phyloP scores from a whole-genome alignment of 2,797 vertebrate species.

The Acipenser oxyrinchus region DNA sequence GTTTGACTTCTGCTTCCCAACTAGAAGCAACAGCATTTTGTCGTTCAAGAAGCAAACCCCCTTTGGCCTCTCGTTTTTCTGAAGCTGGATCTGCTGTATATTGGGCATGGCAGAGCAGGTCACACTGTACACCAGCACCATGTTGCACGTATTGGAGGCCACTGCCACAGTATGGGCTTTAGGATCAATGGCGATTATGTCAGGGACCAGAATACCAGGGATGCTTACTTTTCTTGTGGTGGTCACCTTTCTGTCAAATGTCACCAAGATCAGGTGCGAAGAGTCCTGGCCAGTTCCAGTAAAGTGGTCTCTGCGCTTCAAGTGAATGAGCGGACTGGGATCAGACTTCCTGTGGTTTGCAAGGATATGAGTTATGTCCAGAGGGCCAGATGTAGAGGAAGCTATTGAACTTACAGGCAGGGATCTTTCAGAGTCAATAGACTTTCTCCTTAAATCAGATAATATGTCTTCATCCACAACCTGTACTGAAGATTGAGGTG shows the following conservation, averaged over 20 bases:
- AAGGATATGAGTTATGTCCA: conserved; percentile 79
- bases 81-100: conserved; percentile 80
- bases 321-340: conserved; percentile 68
- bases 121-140: conserved; percentile 81
- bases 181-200: conserved; percentile 78
- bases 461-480: conserved; percentile 45
- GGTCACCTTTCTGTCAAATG: conserved; percentile 76
- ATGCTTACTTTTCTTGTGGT: conserved; percentile 79
- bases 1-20: conserved; percentile 75
- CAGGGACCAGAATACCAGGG: conserved; percentile 85
- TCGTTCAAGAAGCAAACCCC: conserved; percentile 82
- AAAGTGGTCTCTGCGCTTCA: conserved; percentile 68
- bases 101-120: conserved; percentile 68
- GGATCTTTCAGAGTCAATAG: conserved; percentile 55
- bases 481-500: conserved; percentile 34
- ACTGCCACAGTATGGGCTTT: conserved; percentile 72
- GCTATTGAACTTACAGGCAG: conserved; percentile 41
- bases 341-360: conserved; percentile 64
- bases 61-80: conserved; percentile 80
- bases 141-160: conserved; percentile 80
- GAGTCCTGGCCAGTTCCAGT: conserved; percentile 78
- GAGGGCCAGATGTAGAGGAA: conserved; percentile 52
- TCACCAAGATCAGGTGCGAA: conserved; percentile 83
- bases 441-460: conserved; percentile 52
- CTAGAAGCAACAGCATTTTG: conserved; percentile 74